Conservation (phyloP, 2,888 invertebrate species). For the Galerucella nymphaeae region DNA sequence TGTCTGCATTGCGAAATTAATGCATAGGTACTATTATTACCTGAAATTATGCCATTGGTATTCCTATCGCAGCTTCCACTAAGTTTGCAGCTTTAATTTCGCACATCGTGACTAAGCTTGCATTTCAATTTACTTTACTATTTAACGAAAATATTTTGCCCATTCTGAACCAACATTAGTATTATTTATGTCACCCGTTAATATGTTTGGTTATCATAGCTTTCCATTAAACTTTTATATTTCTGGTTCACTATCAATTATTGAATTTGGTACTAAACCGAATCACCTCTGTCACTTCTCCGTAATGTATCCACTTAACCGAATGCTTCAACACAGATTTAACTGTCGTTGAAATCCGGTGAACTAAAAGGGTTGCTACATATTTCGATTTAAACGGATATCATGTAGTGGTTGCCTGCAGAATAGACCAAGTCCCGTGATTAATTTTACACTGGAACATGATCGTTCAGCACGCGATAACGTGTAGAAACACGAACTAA, state of each 20-base stretch:
- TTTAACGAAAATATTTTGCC: neutral
- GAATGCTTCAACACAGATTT: constrained; percentile 13
- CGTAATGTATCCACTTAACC: neutral
- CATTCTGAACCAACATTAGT: too few species aligned
- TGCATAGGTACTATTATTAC: constrained; percentile 15
- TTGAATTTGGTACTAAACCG: too few species aligned
- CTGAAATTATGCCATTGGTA: constrained; percentile 12
- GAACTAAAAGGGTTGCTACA: constrained; percentile 24
- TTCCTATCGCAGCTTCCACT: neutral
- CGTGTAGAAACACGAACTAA: constrained; percentile 9
- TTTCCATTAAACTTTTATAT: too few species aligned
- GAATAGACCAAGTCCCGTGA: constrained; percentile 3
- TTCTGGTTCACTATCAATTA: too few species aligned
- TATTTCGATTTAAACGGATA: constrained; percentile 21
- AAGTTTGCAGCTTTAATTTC: constrained; percentile 8
- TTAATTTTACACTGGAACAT: constrained; percentile 11
- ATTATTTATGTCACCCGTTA: too few species aligned
- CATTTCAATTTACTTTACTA: neutral
- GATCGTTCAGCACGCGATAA: constrained; percentile 18
- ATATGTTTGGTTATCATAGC: too few species aligned
- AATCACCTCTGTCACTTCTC: neutral
- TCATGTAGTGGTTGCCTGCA: constrained; percentile 10
- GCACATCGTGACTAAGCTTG: neutral
- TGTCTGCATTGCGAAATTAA: constrained; percentile 11
- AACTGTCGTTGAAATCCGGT: constrained; percentile 19